phyloP scores from a whole-genome alignment of 2,797 vertebrate genomes.

The Ptychobarbus kaznakovi region DNA sequence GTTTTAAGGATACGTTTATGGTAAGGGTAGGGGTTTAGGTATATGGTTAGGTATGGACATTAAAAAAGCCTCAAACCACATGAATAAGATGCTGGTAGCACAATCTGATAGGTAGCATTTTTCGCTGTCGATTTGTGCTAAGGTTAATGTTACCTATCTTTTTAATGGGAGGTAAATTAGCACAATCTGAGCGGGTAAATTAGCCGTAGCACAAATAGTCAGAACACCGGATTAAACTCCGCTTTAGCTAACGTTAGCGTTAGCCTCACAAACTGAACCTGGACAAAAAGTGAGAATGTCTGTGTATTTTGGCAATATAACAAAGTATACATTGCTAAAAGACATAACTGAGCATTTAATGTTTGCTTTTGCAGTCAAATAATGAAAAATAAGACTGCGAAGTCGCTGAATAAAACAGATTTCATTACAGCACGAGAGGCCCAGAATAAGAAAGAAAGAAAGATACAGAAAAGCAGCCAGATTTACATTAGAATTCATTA shows the following conservation, averaged over 20 bases:
- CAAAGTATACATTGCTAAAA: background rate
- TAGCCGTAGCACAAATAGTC: no score
- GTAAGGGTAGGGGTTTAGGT: no score
- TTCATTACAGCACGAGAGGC: background rate
- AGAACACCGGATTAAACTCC: slow-evolving; percentile 5
- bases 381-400: background rate
- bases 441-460: background rate
- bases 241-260: slow-evolving; percentile 31
- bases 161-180: no score
- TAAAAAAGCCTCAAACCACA: no score
- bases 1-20: no score
- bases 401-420: background rate
- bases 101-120: no score
- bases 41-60: no score
- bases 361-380: background rate
- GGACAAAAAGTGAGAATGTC: background rate
- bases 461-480: background rate
- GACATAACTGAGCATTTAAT: background rate
- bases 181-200: no score
- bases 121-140: no score
- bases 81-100: no score
- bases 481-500: background rate
- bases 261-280: slow-evolving; percentile 10
- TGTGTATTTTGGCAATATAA: background rate
- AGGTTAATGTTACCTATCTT: no score